Conservation (phyloP, 2,113 vertebrate genomes). For the Centropus unirufus region DNA sequence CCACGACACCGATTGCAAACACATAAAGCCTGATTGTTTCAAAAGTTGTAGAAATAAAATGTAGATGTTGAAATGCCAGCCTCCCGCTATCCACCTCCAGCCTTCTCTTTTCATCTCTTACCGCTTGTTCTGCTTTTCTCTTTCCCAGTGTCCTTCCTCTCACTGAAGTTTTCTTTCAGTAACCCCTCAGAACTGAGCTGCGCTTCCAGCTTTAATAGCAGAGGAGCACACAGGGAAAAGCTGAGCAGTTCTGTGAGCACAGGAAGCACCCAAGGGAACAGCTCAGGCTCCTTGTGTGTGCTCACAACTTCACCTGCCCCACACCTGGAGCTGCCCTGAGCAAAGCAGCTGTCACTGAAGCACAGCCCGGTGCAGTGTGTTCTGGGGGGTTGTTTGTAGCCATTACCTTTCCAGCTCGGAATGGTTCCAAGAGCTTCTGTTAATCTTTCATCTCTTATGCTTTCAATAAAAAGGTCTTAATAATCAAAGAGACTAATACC, state of each 20-base stretch:
- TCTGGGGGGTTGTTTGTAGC: background rate
- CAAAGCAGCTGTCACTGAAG: background rate
- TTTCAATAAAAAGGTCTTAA: background rate
- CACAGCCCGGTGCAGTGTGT: background rate
- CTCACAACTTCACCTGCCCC: background rate
- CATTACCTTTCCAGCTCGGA: too few relatives aligned
- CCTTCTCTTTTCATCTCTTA: background rate
- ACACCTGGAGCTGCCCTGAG: background rate
- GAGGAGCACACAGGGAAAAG: background rate
- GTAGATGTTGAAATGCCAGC: background rate
- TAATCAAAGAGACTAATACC: background rate
- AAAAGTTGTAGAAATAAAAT: background rate
- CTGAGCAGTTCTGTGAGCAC: background rate
- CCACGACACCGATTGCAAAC: conserved; percentile 4
- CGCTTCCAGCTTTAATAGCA: background rate
- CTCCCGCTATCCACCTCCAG: background rate
- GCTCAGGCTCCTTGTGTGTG: background rate
- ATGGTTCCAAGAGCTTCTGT: background rate
- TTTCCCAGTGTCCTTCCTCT: background rate
- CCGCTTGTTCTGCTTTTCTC: background rate
- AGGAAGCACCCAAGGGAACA: background rate
- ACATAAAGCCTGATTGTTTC: conserved; percentile 21
- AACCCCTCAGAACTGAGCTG: background rate
- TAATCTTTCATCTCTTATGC: background rate
- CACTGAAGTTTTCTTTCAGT: background rate